Evolutionary conservation across 2,888 invertebrate genomes (phyloP).

Genomic region (Aradus depressus): DNA sequence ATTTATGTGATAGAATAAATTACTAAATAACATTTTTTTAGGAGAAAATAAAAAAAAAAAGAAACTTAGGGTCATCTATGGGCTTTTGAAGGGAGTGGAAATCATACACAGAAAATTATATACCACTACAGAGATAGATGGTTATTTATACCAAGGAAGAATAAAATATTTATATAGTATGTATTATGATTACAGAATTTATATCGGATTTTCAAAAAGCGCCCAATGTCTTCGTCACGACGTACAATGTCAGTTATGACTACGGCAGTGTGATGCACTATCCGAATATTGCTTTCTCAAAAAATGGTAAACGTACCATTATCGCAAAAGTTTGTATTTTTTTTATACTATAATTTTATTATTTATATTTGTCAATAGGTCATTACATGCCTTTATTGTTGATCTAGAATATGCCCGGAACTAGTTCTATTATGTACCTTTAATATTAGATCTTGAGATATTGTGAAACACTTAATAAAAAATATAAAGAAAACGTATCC

Average conservation of each 20-base stretch:
- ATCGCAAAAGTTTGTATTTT: conserved; percentile 30
- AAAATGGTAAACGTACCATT: conserved; percentile 33
- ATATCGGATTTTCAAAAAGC: conserved; percentile 31
- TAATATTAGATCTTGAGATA: no score
- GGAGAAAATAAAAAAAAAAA: no score
- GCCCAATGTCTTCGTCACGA: conserved; percentile 26
- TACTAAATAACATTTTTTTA: no score
- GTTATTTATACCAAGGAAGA: not conserved
- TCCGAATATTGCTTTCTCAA: conserved; percentile 32
- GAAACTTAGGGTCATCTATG: no score
- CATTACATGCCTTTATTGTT: not conserved
- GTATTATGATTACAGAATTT: conserved; percentile 27
- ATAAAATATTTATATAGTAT: not conserved
- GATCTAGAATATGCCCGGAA: no score
- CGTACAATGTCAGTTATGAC: conserved; percentile 31
- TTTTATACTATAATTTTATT: not conserved
- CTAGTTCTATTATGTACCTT: no score
- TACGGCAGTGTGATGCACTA: conserved; percentile 34
- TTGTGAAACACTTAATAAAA: no score
- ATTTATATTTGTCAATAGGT: not conserved
- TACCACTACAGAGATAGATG: not conserved
- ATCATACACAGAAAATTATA: no score
- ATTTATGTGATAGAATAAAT: no score
- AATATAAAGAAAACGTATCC: not conserved
- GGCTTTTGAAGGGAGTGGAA: no score